Base-by-base conservation (phyloP, 2,113 vertebrate genomes). In the Euleptes europaea region DNA sequence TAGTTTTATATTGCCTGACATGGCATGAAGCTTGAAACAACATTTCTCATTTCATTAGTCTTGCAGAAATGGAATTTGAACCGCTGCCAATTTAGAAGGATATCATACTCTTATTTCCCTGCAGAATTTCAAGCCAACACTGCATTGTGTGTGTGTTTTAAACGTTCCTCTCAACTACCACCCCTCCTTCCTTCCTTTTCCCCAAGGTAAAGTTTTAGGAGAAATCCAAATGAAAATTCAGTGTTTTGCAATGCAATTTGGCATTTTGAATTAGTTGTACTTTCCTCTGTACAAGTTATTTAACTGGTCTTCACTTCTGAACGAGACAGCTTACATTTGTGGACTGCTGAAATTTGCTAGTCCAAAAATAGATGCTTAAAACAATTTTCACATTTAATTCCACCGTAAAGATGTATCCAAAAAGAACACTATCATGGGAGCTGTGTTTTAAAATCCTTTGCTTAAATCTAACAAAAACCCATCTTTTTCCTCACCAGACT, bases 11-110 rank as follows among this genome's bases (percentile, higher is more conserved):
- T 93, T 93, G 92, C 94, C 95, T 95, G 95, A 95, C 93, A 92
- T 93, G 89, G 93, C 90, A 91, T 91, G 91, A 94, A 94, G 93
- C 92, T 97, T 94, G 93, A 96, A 97, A 94, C 94, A 95, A 95
- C 93, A 92, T 94, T 94, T 96, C 94, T 96, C 92, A 92, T 97
- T 96, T 95, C 94, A 95, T 97, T 96, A 97, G 93, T 91, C 87
- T 92, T 93, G 90, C 91, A 95, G 92, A 95, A 94, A 92, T 88
- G 92, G 90, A 93, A 89, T 94, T 95, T 96, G 95, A 96, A 84
- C 83, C 38, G 42, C 84, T 93, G 92, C 93, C 94, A 96, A 65
- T 93, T 93, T 93, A 91, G 88, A 82, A 90, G 85, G 83, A 90
- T 95, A 95, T 94, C 83, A 92, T 94, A 86, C 54, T 93, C 90